Evolutionary conservation across 2,888 invertebrate genomes (phyloP).

Genomic region (Anodontia alba): DNA sequence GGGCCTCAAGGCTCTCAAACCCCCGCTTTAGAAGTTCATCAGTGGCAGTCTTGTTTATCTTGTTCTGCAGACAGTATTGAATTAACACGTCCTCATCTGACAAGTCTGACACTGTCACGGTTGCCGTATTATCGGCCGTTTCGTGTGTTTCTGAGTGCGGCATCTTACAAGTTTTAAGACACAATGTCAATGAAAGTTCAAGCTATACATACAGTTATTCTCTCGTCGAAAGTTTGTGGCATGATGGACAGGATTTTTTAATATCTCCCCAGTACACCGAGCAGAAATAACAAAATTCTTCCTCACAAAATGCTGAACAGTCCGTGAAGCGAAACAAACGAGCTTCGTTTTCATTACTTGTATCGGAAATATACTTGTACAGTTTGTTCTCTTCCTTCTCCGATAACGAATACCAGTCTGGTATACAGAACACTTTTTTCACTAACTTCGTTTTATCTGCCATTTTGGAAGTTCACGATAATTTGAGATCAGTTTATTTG

Average conservation of each 20-base stretch:
- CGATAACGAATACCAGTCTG: neutral
- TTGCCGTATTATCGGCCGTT: neutral
- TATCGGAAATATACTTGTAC: neutral
- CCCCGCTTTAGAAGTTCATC: constrained; percentile 17
- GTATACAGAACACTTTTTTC: neutral
- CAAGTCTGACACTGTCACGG: constrained; percentile 1
- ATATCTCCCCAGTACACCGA: neutral
- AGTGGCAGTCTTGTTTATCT: constrained; percentile 16
- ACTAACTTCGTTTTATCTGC: neutral
- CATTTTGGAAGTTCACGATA: neutral
- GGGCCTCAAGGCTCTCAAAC: constrained; percentile 19
- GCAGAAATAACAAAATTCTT: constrained; percentile 1
- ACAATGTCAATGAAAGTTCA: neutral
- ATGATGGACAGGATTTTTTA: neutral
- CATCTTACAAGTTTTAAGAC: neutral
- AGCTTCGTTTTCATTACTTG: neutral
- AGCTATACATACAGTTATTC: too few relatives aligned
- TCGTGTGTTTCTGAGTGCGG: neutral
- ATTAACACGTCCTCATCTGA: constrained; percentile 11
- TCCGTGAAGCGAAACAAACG: neutral
- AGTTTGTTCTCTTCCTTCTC: constrained; percentile 1
- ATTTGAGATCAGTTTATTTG: neutral
- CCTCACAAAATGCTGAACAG: neutral
- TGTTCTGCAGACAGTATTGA: constrained; percentile 12
- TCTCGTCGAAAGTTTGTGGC: neutral